Conservation (phyloP, 2,797 vertebrate genomes). For the Triplophysa bombifrons region DNA sequence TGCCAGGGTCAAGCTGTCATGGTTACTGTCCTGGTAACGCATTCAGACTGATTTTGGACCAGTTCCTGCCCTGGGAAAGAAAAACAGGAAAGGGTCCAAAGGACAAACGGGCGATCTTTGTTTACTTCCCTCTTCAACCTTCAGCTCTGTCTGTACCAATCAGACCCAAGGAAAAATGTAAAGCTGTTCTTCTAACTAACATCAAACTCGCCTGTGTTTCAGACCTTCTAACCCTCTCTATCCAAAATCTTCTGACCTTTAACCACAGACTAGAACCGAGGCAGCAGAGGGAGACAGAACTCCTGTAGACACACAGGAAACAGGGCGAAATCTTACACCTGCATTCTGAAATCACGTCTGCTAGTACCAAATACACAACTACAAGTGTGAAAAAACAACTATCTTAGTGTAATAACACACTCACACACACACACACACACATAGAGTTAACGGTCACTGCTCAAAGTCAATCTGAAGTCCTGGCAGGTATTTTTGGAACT, state of each 20-base stretch:
- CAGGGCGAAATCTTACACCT: too few relatives aligned
- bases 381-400: not conserved
- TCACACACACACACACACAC: conserved; percentile 8
- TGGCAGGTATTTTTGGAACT: conserved; percentile 66
- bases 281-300: too few relatives aligned
- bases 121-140: conserved; percentile 62
- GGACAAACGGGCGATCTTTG: conserved; percentile 62
- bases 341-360: not conserved
- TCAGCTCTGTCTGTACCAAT: conserved; percentile 56
- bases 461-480: conserved; percentile 65
- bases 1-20: conserved; percentile 68
- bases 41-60: conserved; percentile 71
- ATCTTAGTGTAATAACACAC: not conserved
- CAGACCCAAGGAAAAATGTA: conserved; percentile 14
- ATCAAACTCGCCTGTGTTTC: not conserved
- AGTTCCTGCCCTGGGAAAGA: conserved; percentile 73
- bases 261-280: not conserved
- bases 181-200: not conserved
- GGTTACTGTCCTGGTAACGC: conserved; percentile 73
- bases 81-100: conserved; percentile 76
- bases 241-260: not conserved
- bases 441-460: not conserved
- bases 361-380: not conserved
- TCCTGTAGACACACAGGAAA: too few relatives aligned
- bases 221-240: not conserved